A percentile compares a stretch with the other conserved stretches of the same genome.
Evolutionary conservation across 2,797 vertebrate genomes (phyloP).

Genomic region (Trematomus bernacchii): DNA sequence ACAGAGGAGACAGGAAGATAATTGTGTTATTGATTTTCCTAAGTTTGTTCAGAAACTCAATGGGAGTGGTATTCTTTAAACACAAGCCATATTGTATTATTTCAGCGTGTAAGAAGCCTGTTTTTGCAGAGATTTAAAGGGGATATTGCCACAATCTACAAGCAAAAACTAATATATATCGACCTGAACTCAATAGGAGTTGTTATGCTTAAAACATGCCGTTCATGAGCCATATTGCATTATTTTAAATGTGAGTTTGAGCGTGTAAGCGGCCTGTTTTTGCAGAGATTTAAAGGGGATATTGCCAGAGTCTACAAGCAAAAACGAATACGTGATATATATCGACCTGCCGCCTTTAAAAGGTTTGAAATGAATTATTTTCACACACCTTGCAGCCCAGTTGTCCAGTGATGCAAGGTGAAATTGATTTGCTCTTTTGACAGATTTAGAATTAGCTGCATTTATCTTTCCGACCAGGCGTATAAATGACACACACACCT

Average conservation of each 20-base stretch:
- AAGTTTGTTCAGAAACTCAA: conserved; percentile 45
- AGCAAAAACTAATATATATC: conserved; percentile 1
- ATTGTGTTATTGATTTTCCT: conserved; percentile 46
- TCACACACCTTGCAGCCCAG: conserved; percentile 44
- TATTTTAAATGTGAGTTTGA: not conserved
- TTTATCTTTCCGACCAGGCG: conserved; percentile 41
- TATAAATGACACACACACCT: too few relatives aligned
- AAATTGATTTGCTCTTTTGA: conserved; percentile 52
- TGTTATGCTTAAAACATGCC: conserved; percentile 13
- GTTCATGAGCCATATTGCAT: conserved; percentile 2
- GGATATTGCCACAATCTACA: too few relatives aligned
- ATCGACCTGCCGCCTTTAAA: conserved; percentile 44
- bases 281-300: not conserved
- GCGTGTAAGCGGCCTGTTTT: too few relatives aligned
- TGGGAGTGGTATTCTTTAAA: conserved; percentile 19
- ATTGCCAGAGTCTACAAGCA: not conserved
- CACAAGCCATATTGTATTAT: not conserved
- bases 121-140: not conserved
- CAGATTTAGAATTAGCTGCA: conserved; percentile 39
- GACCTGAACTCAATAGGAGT: conserved; percentile 20
- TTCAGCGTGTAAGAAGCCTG: not conserved
- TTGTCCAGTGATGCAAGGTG: conserved; percentile 51
- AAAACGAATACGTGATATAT: not conserved
- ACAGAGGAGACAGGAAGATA: conserved; percentile 41
- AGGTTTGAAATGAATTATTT: conserved; percentile 21